Base-by-base conservation (phyloP, 2,888 invertebrate genomes). In the Criorhina ranunculi region DNA sequence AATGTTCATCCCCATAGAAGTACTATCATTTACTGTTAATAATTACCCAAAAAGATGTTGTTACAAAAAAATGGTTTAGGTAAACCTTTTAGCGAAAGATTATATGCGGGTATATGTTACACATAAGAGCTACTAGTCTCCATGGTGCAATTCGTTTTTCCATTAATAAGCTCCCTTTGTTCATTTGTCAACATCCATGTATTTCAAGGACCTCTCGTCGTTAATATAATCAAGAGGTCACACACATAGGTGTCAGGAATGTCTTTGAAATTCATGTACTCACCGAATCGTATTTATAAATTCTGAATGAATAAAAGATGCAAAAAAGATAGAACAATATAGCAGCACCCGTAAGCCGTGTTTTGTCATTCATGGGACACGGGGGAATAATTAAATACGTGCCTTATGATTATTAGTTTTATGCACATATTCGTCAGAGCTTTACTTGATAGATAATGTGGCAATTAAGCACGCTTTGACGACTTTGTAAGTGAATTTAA, bases 251-350 rank as follows among this genome's bases (percentile, higher is more conserved):
- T 55, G 67, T 55, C 55, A 44, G 55, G 42, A 69, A 42, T 69
- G 33, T 55, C 67, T 55, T 44, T 69, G 55, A 55, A 42, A 44
- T 17, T 19, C n/a, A 19, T 55, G 67, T 17, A 55, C 24, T 19
- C 44, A 55, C 31, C 44, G 67, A 33, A n/a, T 55, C 53, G 55
- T 69, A 55, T 42, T 53, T 19, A 69, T 33, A 44, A 42, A 33
- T 44, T 53, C 8, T 5, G 2, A 60, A 60, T 60, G 57, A 59
- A 59, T 40, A 24, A 12, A n/a, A 40, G 57, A 57, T 57, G 19
- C 17, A 35, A 35, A 19, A 37, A 37, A 57, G 3, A 53, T 53
- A 15, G 35, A 55, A 35, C 35, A 53, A 31, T 15, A 3, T 4
- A 24, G 31, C 31, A 33, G 12, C 12, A 31, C 12, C 12, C 53